These are phyloP conservation scores for Epizoanthus rinbou DNA, from an alignment of 92 coral and sea anemone genomes.

Conservation along the genomic window DNA sequence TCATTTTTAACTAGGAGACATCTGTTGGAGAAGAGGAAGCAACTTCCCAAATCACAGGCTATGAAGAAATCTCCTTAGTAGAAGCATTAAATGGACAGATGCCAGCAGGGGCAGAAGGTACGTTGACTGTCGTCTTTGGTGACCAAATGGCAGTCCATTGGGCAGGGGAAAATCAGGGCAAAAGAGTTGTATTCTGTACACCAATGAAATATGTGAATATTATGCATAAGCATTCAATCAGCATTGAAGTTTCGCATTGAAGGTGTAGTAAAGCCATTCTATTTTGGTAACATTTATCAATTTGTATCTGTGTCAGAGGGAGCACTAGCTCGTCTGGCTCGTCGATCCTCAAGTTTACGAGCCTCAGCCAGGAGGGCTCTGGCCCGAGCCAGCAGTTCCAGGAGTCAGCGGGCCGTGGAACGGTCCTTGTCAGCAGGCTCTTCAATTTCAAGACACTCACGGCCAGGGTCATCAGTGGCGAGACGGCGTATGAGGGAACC, in stretches of 20 bases:
- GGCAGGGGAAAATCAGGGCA: no score
- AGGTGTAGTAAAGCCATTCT: not conserved
- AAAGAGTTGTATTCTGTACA: no score
- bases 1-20: not conserved
- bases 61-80: slow-evolving; percentile 84
- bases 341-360: slow-evolving; percentile 71
- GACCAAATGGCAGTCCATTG: no score
- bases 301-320: slow-evolving; percentile 41
- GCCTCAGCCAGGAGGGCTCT: slow-evolving; percentile 75
- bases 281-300: no score
- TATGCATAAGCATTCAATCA: no score
- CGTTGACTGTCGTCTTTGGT: not conserved
- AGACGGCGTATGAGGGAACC: slow-evolving; percentile 50
- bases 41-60: slow-evolving; percentile 73
- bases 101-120: slow-evolving; percentile 87
- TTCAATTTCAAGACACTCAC: slow-evolving; percentile 55
- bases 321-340: slow-evolving; percentile 80
- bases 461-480: slow-evolving; percentile 65
- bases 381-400: slow-evolving; percentile 80
- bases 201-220: no score
- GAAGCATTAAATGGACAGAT: slow-evolving; percentile 88
- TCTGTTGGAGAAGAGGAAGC: slow-evolving; percentile 46
- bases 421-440: slow-evolving; percentile 85
- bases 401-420: slow-evolving; percentile 81
- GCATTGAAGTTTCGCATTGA: no score